Evolutionary conservation across 30 jellyfish, hydroid and myxozoan species (phyloP).

Genomic region (Cassiopea xamachana): DNA sequence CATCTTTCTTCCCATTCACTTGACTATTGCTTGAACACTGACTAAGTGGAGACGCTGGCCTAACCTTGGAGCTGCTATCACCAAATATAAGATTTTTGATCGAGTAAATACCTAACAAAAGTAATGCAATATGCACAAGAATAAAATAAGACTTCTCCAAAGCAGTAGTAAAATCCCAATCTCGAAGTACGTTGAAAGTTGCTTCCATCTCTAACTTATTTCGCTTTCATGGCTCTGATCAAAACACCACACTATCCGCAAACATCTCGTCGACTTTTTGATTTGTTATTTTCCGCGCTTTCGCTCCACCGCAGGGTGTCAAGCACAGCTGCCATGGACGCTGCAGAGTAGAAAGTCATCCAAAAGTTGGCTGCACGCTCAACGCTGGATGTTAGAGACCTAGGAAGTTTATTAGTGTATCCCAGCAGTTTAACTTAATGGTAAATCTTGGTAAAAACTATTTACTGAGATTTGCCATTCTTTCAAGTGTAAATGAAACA

Average conservation of each 20-base stretch:
- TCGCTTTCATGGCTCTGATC: background rate
- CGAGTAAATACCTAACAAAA: slow-evolving; percentile 36
- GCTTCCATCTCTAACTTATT: slow-evolving; percentile 14
- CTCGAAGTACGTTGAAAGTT: slow-evolving; percentile 42
- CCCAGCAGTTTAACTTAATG: no score
- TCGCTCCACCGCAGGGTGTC: slow-evolving; percentile 2
- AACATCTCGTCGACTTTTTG: background rate
- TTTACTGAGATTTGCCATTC: no score
- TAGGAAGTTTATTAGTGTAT: no score
- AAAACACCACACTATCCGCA: background rate
- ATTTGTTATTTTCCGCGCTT: slow-evolving; percentile 34
- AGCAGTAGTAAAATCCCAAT: slow-evolving; percentile 41
- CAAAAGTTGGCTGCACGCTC: no score
- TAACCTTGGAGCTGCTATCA: background rate
- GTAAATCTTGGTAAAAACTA: no score
- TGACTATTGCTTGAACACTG: background rate
- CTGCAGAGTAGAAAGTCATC: no score
- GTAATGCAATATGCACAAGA: slow-evolving; percentile 24
- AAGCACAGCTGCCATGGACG: background rate
- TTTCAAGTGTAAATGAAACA: no score
- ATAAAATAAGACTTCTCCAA: slow-evolving; percentile 43
- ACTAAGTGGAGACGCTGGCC: slow-evolving; percentile 16
- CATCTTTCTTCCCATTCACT: background rate
- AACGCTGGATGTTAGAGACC: no score
- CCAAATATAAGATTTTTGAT: slow-evolving; percentile 15